Evolutionary conservation across 2,888 invertebrate species (phyloP), one percentile per base, ranked within the genome.

Genomic region (Cartodere bifasciata): DNA sequence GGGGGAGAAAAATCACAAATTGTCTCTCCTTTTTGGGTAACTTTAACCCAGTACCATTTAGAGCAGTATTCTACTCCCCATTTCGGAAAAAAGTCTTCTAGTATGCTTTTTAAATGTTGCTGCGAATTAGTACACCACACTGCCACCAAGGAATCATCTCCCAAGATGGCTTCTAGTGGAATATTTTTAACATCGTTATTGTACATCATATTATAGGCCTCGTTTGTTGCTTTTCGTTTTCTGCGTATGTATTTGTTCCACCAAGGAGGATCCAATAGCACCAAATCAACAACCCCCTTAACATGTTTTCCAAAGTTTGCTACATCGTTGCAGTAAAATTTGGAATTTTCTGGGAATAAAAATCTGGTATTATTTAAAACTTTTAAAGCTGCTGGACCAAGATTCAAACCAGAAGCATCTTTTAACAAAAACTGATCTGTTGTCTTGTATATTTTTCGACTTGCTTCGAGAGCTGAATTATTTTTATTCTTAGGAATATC

Each of bases 251-350:
- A 92, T 60, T 90, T 91, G 55, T 95, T 95, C 67, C 80, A 77
- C 95, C 95, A 97, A 0, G 95, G 94, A 16, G 95, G 95, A 64
- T 97, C 97, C 42, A 92, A 64, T 11, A 94, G 60, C 29, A 97
- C 68, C 30, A 91, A 63, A 56, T 92, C 84, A 65, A 71, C 94
- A 36, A 63, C 64, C 32, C 55, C 54, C 4, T 63, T 60, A 13
- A 47, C 32, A 14, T 57, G 45, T 27, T 66, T 55, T n/a, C 58
- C 55, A 0, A 80, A 65, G 40, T 74, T 63, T 11, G 62, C 63
- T 41, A 82, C 66, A 45, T 75, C 67, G 52, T 75, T 75, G 43
- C 76, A 77, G 50, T 61, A 76, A 57, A 79, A 86, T 56, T 58
- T 63, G 39, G 72, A 73, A 24, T 68, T 63, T 32, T 65, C 55